Conservation (phyloP, 2,113 vertebrate genomes). For the Dipodomys ordii region DNA sequence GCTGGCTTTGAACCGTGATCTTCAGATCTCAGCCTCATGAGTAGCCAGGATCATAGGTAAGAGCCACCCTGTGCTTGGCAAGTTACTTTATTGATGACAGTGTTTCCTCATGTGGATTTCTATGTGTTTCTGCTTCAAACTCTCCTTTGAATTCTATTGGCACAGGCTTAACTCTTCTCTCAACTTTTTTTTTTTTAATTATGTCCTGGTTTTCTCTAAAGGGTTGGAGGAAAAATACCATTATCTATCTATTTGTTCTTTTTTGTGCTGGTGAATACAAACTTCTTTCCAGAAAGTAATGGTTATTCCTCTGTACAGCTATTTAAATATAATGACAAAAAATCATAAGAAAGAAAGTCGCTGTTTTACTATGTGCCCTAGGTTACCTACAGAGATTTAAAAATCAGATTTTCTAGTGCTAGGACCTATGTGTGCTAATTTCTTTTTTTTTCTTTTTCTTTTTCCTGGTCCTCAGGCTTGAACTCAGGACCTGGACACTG, state of each 20-base stretch:
- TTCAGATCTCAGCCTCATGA: neutral
- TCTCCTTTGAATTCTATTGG: neutral
- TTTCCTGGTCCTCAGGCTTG: too few species aligned
- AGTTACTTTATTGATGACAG: neutral
- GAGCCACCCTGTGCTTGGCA: neutral
- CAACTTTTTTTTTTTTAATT: neutral
- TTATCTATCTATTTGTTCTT: neutral
- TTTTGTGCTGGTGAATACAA: neutral
- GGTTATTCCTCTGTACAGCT: neutral
- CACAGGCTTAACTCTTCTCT: neutral
- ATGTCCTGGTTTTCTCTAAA: neutral
- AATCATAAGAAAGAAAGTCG: neutral
- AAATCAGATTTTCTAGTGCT: neutral
- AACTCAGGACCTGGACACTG: too few species aligned
- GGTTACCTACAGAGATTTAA: neutral
- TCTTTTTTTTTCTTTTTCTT: neutral
- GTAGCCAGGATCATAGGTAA: neutral
- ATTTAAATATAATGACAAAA: too few species aligned
- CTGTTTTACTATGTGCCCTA: neutral
- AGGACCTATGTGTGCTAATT: neutral
- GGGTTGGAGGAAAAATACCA: neutral
- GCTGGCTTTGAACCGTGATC: neutral
- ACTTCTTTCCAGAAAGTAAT: neutral
- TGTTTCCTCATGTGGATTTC: neutral
- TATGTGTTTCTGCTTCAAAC: neutral